Percentiles rank a stretch among this genome's conserved stretches.
These are phyloP conservation scores for Bradypus variegatus DNA, from an alignment of 2,797 vertebrate species.

Conservation along the genomic window DNA sequence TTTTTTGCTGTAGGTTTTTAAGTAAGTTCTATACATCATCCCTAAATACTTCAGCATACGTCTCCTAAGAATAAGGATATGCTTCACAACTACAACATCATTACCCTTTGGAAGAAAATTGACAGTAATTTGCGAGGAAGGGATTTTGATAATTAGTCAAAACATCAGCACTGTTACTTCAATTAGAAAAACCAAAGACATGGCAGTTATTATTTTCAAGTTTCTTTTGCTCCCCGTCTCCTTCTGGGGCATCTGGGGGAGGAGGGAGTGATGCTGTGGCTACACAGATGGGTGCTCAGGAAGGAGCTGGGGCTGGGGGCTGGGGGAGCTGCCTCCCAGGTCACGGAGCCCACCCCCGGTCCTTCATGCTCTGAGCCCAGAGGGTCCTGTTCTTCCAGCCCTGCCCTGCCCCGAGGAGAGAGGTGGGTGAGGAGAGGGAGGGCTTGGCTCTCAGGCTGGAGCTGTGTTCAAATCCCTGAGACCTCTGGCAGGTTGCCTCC, in stretches of 20 bases:
- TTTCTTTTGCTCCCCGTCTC: neutral
- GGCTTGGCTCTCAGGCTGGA: too few species aligned
- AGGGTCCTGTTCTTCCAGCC: neutral
- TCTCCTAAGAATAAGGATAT: neutral
- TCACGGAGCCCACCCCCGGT: neutral
- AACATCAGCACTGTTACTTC: fast-evolving
- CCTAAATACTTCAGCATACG: neutral
- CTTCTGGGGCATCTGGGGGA: neutral
- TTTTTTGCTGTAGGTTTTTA: neutral
- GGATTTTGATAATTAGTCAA: neutral
- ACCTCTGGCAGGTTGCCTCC: neutral
- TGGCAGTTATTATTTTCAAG: neutral
- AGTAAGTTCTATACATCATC: neutral
- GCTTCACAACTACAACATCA: neutral
- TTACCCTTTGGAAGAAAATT: neutral
- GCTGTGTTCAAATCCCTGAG: neutral
- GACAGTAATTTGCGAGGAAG: neutral
- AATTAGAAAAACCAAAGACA: neutral
- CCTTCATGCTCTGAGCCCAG: fast-evolving
- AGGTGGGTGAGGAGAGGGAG: fast-evolving
- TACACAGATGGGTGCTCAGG: neutral
- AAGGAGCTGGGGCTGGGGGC: neutral
- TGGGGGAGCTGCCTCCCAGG: fast-evolving
- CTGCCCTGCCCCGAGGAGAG: neutral
- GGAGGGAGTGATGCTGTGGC: neutral